Evolutionary conservation across 2,113 vertebrate genomes (phyloP), one percentile per base, ranked within the genome.

Genomic region (Notothenia rossii): DNA sequence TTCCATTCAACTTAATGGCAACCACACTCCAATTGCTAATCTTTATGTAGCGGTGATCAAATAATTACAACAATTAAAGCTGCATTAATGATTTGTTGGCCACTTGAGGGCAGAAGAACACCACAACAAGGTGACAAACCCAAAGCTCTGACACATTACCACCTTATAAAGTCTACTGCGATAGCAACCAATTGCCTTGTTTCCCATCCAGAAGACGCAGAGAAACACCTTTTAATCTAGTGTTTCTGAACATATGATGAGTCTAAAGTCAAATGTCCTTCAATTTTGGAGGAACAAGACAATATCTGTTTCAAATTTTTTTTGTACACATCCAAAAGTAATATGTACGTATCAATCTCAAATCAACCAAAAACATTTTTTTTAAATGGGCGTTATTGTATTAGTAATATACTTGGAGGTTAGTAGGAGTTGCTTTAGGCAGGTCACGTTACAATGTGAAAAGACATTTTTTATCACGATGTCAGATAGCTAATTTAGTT

Each of bases 131-230:
- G 29, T 49, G 43, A 63, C 64, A 66, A 71, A 59, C 50, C 56
- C 18, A 40, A 63, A 88, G 33, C 63, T 59, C 22, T 64, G 58
- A 70, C 58, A 49, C 75, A 65, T 73, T 55, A 68, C 71, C 72
- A 71, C 60, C 75, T 75, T 77, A 77, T 77, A 71, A 70, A 75
- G 15, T 46, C 14, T 54, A 62, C 67, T 61, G n/a, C 50, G 77
- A 67, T 49, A 13, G 36, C 49, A 75, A 70, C 20, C 48, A 18
- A 14, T n/a, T 22, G 18, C 20, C 46, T 65, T 46, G 71, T 65
- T 60, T 71, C 53, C 29, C 40, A 68, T 69, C 12, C 55, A 51
- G 17, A 66, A 33, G 36, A 73, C 70, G 67, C 33, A 63, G 40
- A 54, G 40, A 49, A 22, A 75, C 56, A 49, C 63, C 69, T 49